Conservation (phyloP, 1,140 invertebrate genomes). For the Formica selysi region DNA sequence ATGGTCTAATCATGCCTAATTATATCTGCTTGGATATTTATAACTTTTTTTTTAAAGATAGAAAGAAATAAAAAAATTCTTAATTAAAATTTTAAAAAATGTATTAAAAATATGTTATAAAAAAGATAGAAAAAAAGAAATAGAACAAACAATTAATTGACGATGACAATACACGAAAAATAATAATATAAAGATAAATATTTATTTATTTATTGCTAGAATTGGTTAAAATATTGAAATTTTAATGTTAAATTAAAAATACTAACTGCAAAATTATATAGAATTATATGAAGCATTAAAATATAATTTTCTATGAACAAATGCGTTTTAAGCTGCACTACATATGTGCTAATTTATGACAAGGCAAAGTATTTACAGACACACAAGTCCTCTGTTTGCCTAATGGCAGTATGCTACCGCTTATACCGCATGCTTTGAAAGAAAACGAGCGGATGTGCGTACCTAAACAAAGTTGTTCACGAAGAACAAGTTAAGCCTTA, state of each 20-base stretch:
- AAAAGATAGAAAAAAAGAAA: neutral
- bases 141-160: neutral
- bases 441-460: conserved; percentile 62
- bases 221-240: neutral
- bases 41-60: neutral
- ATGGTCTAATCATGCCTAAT: neutral
- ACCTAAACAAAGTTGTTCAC: conserved; percentile 57
- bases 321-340: neutral
- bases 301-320: conserved; percentile 1
- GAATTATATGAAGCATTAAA: neutral
- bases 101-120: neutral
- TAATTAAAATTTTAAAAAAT: neutral
- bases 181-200: neutral
- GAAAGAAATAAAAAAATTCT: neutral
- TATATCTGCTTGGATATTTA: neutral
- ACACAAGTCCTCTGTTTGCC: conserved; percentile 40
- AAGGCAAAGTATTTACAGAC: conserved; percentile 54
- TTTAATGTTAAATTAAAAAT: conserved; percentile 14
- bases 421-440: conserved; percentile 63
- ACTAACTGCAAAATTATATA: neutral
- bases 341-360: conserved; percentile 49
- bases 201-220: neutral
- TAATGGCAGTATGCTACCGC: conserved; percentile 37
- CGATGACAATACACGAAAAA: neutral
- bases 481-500: conserved; percentile 1